These are phyloP conservation scores for Macrosoma leucophasiata DNA, from an alignment of 2,888 invertebrate genomes.

Conservation along the genomic window DNA sequence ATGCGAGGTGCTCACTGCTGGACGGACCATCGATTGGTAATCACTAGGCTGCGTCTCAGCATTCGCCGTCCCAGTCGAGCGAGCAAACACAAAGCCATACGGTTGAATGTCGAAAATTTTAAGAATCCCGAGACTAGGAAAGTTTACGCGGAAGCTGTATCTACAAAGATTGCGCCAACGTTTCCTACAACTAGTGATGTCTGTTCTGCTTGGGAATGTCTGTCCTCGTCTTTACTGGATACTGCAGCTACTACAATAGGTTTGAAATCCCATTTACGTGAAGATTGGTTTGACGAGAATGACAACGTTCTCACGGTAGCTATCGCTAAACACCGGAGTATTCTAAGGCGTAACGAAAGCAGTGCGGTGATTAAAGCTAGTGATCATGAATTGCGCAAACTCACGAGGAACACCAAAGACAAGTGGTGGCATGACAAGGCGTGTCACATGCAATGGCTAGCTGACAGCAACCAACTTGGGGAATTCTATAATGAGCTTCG, in stretches of 20 bases:
- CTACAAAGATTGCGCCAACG: not conserved
- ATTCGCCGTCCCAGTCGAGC: not conserved
- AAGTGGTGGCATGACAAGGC: slow-evolving; percentile 13
- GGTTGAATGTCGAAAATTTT: not conserved
- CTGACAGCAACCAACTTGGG: slow-evolving; percentile 11
- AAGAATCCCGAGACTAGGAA: not conserved
- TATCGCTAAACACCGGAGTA: not conserved
- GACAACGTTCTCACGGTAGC: not conserved
- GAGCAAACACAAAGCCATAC: not conserved
- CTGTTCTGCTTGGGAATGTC: not conserved
- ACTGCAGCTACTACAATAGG: not conserved
- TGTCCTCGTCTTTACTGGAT: not conserved
- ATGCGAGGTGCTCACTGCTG: slow-evolving; percentile 2
- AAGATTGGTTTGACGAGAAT: not conserved
- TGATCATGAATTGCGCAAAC: not conserved
- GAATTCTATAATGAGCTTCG: slow-evolving; percentile 11
- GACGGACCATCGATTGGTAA: not conserved
- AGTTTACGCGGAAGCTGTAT: not conserved
- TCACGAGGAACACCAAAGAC: slow-evolving; percentile 3
- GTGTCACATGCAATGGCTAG: slow-evolving; percentile 7
- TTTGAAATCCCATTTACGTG: not conserved
- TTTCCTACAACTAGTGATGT: not conserved
- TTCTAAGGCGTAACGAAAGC: not conserved
- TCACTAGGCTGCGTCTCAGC: not conserved
- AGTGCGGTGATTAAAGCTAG: not conserved